phyloP scores from a whole-genome alignment of 2,113 vertebrate species.

The Otocyon megalotis region DNA sequence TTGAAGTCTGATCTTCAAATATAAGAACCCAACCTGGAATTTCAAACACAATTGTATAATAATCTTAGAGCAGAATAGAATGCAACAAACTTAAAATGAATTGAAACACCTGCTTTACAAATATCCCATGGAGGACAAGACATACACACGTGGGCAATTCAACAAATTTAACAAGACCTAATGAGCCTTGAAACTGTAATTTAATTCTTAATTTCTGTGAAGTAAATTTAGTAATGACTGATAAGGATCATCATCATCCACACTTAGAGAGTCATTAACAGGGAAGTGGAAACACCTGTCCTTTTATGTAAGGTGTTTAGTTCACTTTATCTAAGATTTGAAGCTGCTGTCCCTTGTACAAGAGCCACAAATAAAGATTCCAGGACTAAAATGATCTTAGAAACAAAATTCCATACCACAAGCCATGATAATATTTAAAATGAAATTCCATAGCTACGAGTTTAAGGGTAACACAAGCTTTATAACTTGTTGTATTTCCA shows the following conservation, averaged over 20 bases:
- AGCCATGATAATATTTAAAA: background rate
- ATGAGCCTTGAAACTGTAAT: constrained; percentile 83
- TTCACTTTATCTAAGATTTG: constrained; percentile 42
- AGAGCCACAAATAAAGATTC: constrained; percentile 34
- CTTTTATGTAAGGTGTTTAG: constrained; percentile 59
- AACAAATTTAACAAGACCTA: constrained; percentile 79
- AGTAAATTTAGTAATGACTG: constrained; percentile 83
- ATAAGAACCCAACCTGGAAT: constrained; percentile 77
- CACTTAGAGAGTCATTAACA: constrained; percentile 76
- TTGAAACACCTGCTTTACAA: constrained; percentile 78
- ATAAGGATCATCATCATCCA: constrained; percentile 74
- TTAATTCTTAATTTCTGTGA: constrained; percentile 82
- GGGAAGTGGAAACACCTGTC: constrained; percentile 81
- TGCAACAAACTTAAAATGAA: constrained; percentile 64
- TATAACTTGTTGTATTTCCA: background rate
- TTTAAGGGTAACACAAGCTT: background rate
- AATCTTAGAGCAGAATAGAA: constrained; percentile 70
- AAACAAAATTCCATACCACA: background rate
- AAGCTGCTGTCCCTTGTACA: constrained; percentile 3
- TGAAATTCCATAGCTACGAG: background rate
- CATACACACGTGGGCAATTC: constrained; percentile 75
- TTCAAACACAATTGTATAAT: constrained; percentile 74
- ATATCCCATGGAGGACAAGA: constrained; percentile 69
- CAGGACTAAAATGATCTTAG: constrained; percentile 49
- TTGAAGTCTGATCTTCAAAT: constrained; percentile 78